These are phyloP conservation scores for Setophaga kirtlandii DNA, from an alignment of 2,113 vertebrate species.

Conservation along the genomic window DNA sequence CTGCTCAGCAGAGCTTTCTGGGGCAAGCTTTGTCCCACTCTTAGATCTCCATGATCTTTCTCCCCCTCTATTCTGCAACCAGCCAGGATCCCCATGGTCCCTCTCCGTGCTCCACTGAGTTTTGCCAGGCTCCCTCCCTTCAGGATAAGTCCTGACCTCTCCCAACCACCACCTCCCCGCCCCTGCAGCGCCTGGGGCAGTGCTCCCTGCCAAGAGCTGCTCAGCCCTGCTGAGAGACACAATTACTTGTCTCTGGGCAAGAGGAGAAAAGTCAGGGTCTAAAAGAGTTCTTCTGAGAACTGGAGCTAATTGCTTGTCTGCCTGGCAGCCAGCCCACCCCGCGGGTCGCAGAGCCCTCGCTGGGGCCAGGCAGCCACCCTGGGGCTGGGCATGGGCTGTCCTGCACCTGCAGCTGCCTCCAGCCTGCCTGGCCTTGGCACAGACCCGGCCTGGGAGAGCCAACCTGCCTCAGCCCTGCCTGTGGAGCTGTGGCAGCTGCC, in stretches of 20 bases:
- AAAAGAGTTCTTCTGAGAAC: slow-evolving; percentile 33
- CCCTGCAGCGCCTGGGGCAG: background rate
- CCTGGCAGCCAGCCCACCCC: background rate
- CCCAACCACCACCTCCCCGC: background rate
- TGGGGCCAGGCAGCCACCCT: background rate
- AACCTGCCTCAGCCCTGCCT: background rate
- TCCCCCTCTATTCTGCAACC: background rate
- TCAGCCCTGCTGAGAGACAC: slow-evolving; percentile 19
- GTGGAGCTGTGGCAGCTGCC: background rate
- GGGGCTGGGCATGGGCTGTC: background rate
- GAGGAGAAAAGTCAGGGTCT: slow-evolving; percentile 44
- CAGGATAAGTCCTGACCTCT: slow-evolving; percentile 12
- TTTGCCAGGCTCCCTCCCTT: background rate
- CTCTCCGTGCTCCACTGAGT: background rate
- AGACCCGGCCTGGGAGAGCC: accelerated
- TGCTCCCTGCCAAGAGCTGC: slow-evolving; percentile 37
- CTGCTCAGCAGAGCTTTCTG: background rate
- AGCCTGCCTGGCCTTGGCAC: background rate
- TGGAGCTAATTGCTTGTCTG: slow-evolving; percentile 43
- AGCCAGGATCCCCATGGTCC: background rate
- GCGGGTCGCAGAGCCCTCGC: background rate
- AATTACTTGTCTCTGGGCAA: slow-evolving; percentile 49
- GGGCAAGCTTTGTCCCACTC: background rate
- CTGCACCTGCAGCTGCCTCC: slow-evolving; percentile 45
- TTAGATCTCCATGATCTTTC: background rate